Percentiles rank a stretch among this genome's conserved stretches.
These are phyloP conservation scores for Bambusicola thoracicus DNA, from an alignment of 2,113 vertebrate genomes.

Conservation along the genomic window DNA sequence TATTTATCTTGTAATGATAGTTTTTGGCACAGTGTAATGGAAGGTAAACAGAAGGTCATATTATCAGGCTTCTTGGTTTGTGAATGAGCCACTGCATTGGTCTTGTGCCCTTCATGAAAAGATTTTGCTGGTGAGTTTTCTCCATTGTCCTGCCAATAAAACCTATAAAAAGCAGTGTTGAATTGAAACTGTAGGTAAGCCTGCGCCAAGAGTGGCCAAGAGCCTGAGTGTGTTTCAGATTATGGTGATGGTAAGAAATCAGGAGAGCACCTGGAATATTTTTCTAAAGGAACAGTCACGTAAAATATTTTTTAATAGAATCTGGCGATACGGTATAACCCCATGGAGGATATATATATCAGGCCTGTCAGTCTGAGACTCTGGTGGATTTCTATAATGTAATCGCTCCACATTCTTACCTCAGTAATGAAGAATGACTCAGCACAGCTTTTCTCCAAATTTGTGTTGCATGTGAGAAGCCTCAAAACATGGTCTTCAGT, in stretches of 20 bases:
- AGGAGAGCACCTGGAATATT: not conserved
- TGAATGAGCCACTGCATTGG: not conserved
- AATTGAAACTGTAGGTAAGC: not conserved
- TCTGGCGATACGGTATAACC: not conserved
- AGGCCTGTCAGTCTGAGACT: not conserved
- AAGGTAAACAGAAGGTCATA: not conserved
- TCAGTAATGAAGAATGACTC: not conserved
- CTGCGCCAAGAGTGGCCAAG: not conserved
- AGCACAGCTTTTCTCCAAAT: not conserved
- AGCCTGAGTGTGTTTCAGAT: not conserved
- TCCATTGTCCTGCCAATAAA: not conserved
- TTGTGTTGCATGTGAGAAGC: fast-evolving
- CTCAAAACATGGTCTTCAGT: not conserved
- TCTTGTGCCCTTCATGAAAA: not conserved
- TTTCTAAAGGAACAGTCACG: not conserved
- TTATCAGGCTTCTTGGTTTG: not conserved
- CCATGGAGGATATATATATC: not conserved
- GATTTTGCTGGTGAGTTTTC: not conserved
- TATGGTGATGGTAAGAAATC: not conserved
- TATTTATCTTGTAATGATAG: not conserved
- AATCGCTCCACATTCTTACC: not conserved
- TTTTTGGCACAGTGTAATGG: not conserved
- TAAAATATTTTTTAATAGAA: not conserved
- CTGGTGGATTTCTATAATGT: not conserved
- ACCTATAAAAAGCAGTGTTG: not conserved